Percentiles rank a stretch among this genome's conserved stretches.
Conservation (phyloP, 2,888 invertebrate genomes). For the Ophioninae sp. region DNA sequence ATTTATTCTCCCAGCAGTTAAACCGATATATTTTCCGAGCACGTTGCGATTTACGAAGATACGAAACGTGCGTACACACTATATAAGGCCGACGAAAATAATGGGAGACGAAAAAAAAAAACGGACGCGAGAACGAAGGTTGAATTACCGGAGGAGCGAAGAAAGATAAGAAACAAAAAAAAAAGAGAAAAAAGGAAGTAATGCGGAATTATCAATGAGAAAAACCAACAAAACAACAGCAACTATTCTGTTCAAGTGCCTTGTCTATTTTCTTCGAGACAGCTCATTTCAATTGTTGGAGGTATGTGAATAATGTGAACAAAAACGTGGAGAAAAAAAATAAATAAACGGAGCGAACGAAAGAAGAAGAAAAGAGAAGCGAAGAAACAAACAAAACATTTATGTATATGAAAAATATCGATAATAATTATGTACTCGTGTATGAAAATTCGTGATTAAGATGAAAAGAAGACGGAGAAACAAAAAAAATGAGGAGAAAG, state of each 20-base stretch:
- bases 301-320: constrained; percentile 77
- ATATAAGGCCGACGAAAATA: constrained; percentile 54
- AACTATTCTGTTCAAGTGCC: constrained; percentile 80
- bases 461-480: constrained; percentile 20
- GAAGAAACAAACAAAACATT: constrained; percentile 66
- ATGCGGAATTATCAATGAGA: constrained; percentile 61
- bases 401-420: constrained; percentile 67
- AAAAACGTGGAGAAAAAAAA: constrained; percentile 7
- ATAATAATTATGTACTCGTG: constrained; percentile 58
- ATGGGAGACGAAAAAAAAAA: not conserved
- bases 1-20: constrained; percentile 60
- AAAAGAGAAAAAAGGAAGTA: constrained; percentile 50
- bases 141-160: constrained; percentile 63
- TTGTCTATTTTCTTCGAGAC: constrained; percentile 80
- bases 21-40: constrained; percentile 58
- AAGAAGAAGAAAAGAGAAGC: constrained; percentile 64
- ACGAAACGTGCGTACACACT: constrained; percentile 57
- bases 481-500: constrained; percentile 8
- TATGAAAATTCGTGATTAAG: constrained; percentile 58
- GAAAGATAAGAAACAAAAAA: constrained; percentile 46
- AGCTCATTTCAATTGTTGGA: constrained; percentile 80
- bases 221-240: constrained; percentile 60
- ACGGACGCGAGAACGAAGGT: not conserved
- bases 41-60: constrained; percentile 66
- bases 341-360: constrained; percentile 53